A percentile compares a stretch with the other conserved stretches of the same genome.
phyloP scores from a whole-genome alignment of 1,140 invertebrate species.

The Drosophila subobscura region DNA sequence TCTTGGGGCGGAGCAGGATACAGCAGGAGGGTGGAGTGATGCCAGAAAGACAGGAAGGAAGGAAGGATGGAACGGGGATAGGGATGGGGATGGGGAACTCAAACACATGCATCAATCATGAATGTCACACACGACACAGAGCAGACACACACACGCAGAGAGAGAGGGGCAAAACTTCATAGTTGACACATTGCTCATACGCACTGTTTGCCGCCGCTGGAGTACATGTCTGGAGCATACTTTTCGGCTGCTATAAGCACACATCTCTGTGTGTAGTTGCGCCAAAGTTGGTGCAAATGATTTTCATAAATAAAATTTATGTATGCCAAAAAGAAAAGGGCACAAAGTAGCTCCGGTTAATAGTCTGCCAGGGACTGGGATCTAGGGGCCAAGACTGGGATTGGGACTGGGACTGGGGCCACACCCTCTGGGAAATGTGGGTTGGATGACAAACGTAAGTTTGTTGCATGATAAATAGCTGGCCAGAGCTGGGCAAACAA shows the following conservation, averaged over 20 bases:
- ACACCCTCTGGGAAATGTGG: slow-evolving; percentile 20
- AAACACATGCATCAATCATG: slow-evolving; percentile 74
- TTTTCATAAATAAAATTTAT: slow-evolving; percentile 79
- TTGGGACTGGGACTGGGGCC: not conserved
- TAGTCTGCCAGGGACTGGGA: slow-evolving; percentile 30
- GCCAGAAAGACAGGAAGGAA: no score
- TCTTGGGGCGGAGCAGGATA: slow-evolving; percentile 11
- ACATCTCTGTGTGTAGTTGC: no score
- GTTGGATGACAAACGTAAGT: slow-evolving; percentile 74
- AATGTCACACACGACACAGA: slow-evolving; percentile 16
- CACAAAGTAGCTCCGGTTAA: slow-evolving; percentile 59
- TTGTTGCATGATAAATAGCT: slow-evolving; percentile 77
- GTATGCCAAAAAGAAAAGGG: slow-evolving; percentile 58
- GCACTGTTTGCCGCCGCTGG: slow-evolving; percentile 48
- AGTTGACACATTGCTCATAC: slow-evolving; percentile 57
- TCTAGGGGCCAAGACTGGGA: not conserved
- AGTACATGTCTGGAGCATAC: slow-evolving; percentile 43
- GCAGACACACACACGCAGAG: slow-evolving; percentile 17
- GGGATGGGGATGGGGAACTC: slow-evolving; percentile 3
- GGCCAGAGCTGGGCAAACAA: slow-evolving; percentile 53
- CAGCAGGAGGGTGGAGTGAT: not conserved
- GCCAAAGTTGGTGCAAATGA: slow-evolving; percentile 59
- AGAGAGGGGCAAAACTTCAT: slow-evolving; percentile 25
- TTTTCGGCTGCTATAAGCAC: slow-evolving; percentile 22
- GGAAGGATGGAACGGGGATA: not conserved